phyloP scores from a whole-genome alignment of 92 coral and sea anemone species.

The Porites rus region DNA sequence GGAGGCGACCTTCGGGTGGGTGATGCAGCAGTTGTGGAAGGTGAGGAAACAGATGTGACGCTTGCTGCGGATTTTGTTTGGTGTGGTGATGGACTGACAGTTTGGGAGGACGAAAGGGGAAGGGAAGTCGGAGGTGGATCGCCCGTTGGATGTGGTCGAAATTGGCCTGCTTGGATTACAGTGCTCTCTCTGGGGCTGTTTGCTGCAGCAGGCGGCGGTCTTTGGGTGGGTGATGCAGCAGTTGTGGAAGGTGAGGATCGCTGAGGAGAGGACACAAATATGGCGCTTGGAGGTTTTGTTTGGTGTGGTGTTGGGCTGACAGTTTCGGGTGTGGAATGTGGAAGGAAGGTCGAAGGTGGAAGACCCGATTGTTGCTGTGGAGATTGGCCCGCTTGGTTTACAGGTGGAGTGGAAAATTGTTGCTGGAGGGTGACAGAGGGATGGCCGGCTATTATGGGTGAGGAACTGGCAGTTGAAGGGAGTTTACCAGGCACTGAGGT shows the following conservation, averaged over 20 bases:
- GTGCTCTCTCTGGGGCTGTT: neutral
- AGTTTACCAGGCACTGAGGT: neutral
- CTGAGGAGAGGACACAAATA: neutral
- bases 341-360: conserved; percentile 3
- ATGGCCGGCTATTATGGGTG: neutral
- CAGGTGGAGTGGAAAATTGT: too few species aligned
- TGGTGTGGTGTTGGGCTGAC: neutral
- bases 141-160: neutral
- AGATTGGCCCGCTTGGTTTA: too few species aligned
- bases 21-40: neutral
- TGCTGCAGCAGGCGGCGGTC: neutral
- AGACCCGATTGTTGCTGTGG: neutral
- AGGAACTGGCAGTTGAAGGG: neutral
- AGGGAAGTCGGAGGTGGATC: neutral
- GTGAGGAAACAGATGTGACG: neutral
- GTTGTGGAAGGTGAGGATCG: conserved; percentile 6
- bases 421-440: neutral
- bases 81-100: neutral
- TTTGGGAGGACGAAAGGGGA: neutral
- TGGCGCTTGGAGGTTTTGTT: neutral
- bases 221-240: neutral
- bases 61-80: neutral
- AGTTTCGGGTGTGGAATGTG: neutral
- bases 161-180: conserved; percentile 2
- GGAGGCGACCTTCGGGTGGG: neutral